These are phyloP conservation scores for Prenolepis imparis DNA, from an alignment of 2,888 invertebrate genomes.

Conservation along the genomic window DNA sequence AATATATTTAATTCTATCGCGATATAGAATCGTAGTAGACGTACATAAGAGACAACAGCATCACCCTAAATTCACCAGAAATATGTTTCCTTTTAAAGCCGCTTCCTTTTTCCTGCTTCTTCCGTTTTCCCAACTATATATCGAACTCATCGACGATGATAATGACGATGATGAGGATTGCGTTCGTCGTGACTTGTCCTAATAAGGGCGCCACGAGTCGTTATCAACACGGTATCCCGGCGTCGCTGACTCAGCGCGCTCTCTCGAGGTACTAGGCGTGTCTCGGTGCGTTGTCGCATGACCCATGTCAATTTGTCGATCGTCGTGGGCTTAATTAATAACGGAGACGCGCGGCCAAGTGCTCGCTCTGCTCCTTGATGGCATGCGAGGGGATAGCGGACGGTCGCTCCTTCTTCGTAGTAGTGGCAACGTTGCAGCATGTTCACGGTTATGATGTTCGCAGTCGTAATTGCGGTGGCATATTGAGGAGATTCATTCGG, in stretches of 20 bases:
- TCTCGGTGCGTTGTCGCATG: constrained; percentile 41
- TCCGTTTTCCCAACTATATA: not conserved
- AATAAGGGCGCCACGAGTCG: constrained; percentile 54
- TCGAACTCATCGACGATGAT: constrained; percentile 16
- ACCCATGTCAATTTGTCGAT: constrained; percentile 49
- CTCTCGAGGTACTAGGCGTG: constrained; percentile 24
- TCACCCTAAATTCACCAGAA: constrained; percentile 77
- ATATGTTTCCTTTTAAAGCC: constrained; percentile 25
- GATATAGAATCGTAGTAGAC: constrained; percentile 73
- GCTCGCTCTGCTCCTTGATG: constrained; percentile 79
- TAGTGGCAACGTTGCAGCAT: constrained; percentile 78
- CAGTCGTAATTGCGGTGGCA: constrained; percentile 75
- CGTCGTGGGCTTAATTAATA: constrained; percentile 44
- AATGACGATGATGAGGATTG: constrained; percentile 51
- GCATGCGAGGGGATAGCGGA: constrained; percentile 84
- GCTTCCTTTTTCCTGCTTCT: not conserved
- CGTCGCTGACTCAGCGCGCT: constrained; percentile 22
- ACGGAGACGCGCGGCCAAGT: constrained; percentile 61
- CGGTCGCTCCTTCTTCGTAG: constrained; percentile 73
- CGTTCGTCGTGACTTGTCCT: constrained; percentile 57
- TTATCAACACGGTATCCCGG: constrained; percentile 23
- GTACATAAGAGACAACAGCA: constrained; percentile 73
- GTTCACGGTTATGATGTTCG: constrained; percentile 67
- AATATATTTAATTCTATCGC: constrained; percentile 77
- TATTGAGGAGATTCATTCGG: constrained; percentile 77